Evolutionary conservation across 2,797 vertebrate genomes (phyloP).

Genomic region (Semotilus atromaculatus): DNA sequence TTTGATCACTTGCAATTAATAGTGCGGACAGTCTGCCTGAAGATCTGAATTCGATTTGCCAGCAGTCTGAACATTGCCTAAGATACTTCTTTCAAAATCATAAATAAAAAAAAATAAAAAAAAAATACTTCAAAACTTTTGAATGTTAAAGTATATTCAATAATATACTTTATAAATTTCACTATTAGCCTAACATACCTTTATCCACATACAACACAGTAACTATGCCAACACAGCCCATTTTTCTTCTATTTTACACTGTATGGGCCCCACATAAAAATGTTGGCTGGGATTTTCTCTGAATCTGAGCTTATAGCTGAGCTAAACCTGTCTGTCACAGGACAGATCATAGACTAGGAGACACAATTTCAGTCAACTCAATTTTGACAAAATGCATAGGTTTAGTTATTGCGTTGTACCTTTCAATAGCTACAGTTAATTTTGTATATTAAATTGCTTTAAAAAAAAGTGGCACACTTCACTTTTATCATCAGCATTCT

Average conservation of each 20-base stretch:
- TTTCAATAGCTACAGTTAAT: too few relatives aligned
- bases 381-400: not conserved
- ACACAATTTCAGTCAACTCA: not conserved
- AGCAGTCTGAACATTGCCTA: not conserved
- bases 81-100: not conserved
- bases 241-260: too few relatives aligned
- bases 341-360: not conserved
- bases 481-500: not conserved
- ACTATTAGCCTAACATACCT: not conserved
- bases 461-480: not conserved
- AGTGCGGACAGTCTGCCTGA: not conserved
- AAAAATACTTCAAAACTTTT: not conserved
- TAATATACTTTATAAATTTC: not conserved
- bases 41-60: not conserved
- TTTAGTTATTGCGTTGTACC: too few relatives aligned
- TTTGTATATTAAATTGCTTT: too few relatives aligned
- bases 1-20: not conserved
- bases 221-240: not conserved
- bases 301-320: not conserved
- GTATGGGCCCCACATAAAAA: too few relatives aligned
- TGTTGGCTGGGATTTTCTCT: not conserved
- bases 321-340: not conserved
- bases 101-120: not conserved
- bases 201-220: not conserved
- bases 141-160: not conserved